These are phyloP conservation scores for Ancistrus triradiatus DNA, from an alignment of 2,113 vertebrate genomes.

Conservation along the genomic window DNA sequence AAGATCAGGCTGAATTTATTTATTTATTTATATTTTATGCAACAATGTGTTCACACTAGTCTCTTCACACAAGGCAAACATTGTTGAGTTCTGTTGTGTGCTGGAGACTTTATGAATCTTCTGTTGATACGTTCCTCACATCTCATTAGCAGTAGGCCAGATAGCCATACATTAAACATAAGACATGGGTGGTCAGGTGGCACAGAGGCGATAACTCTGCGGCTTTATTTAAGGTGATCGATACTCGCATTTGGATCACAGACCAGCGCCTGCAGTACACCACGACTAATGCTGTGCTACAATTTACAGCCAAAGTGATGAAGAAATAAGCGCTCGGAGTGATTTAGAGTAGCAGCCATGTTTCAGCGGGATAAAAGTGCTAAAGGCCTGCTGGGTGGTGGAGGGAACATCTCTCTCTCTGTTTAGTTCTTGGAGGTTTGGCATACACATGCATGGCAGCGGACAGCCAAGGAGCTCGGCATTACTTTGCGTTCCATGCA, in stretches of 20 bases:
- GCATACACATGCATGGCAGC: slow-evolving; percentile 43
- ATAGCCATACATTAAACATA: slow-evolving; percentile 44
- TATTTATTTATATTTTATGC: too few species aligned
- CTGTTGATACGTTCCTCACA: too few species aligned
- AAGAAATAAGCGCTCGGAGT: slow-evolving; percentile 20
- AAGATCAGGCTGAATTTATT: too few species aligned
- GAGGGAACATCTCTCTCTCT: slow-evolving; percentile 41
- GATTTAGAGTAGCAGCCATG: slow-evolving; percentile 29
- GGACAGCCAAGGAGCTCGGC: slow-evolving; percentile 48
- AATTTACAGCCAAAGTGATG: slow-evolving; percentile 32
- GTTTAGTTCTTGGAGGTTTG: slow-evolving; percentile 23
- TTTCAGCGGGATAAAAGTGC: slow-evolving; percentile 25
- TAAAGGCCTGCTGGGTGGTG: slow-evolving; percentile 30
- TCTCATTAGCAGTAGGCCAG: slow-evolving; percentile 46
- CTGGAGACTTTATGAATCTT: too few species aligned
- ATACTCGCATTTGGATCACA: slow-evolving; percentile 20
- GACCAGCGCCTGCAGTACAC: slow-evolving; percentile 11
- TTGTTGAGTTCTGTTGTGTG: too few species aligned
- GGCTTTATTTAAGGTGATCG: slow-evolving; percentile 44
- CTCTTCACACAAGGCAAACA: too few species aligned
- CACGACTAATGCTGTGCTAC: background rate
- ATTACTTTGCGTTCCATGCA: slow-evolving; percentile 51
- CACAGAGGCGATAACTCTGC: slow-evolving; percentile 48
- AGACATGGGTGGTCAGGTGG: slow-evolving; percentile 45
- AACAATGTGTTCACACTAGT: too few species aligned